Evolutionary conservation across 23 tunicate species (phyloP).

Genomic region (Aplidium turbinatum): DNA sequence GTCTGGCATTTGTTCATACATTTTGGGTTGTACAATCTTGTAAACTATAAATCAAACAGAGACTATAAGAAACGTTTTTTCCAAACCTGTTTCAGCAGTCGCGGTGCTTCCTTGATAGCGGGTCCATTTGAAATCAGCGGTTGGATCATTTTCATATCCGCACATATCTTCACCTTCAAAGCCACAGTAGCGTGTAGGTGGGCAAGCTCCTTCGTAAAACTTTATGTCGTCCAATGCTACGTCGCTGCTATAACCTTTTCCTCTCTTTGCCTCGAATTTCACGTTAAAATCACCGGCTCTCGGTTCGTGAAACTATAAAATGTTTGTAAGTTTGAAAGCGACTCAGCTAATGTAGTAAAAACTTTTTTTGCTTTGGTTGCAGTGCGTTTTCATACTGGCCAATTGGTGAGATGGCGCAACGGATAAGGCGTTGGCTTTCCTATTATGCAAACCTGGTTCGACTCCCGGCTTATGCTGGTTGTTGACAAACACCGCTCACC

Average conservation of each 20-base stretch:
- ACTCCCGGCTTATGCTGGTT: no score
- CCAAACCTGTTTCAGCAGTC: constrained; percentile 36
- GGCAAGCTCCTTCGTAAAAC: constrained; percentile 61
- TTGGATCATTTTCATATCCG: constrained; percentile 81
- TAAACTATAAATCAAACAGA: no score
- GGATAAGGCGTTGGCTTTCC: no score
- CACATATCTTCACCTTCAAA: constrained; percentile 70
- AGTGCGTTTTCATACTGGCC: no score
- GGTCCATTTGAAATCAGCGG: constrained; percentile 73
- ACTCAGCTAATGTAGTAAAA: no score
- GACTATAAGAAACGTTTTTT: no score
- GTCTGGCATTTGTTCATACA: no score
- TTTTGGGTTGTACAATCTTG: no score
- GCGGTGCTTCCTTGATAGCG: constrained; percentile 55
- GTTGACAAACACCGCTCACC: no score
- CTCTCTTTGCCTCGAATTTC: constrained; percentile 73
- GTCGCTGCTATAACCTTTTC: constrained; percentile 57
- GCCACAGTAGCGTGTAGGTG: constrained; percentile 69
- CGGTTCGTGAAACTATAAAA: constrained; percentile 56
- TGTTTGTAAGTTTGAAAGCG: background rate
- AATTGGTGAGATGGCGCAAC: no score
- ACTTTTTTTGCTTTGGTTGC: no score
- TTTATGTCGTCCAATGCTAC: constrained; percentile 87
- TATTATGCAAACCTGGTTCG: no score
- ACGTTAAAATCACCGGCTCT: constrained; percentile 66